Conservation (phyloP, 2,888 invertebrate genomes). For the Capitulum mitella region DNA sequence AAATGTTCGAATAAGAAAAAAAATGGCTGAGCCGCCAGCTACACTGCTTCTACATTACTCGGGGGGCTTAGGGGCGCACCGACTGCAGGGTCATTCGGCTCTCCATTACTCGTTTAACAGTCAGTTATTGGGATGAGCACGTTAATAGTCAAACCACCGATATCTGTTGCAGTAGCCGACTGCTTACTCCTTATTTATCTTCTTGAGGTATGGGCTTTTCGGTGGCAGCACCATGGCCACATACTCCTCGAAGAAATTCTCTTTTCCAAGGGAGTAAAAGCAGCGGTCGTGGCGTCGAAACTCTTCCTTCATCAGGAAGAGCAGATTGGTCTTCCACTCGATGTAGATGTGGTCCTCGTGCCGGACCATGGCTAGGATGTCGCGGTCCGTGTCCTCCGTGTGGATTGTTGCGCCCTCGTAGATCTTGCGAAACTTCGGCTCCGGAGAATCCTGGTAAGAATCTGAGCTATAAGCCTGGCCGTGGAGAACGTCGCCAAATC, state of each 20-base stretch:
- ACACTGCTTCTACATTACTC: too few species aligned
- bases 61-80: too few species aligned
- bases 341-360: slow-evolving; percentile 63
- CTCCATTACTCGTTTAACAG: too few species aligned
- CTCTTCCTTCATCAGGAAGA: slow-evolving; percentile 62
- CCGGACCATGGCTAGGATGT: slow-evolving; percentile 54
- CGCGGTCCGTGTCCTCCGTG: slow-evolving; percentile 44
- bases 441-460: slow-evolving; percentile 52
- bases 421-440: slow-evolving; percentile 53
- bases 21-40: too few species aligned
- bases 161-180: too few species aligned
- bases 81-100: too few species aligned
- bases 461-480: too few species aligned
- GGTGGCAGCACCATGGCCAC: slow-evolving; percentile 66
- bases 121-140: too few species aligned
- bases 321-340: slow-evolving; percentile 72
- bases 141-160: too few species aligned
- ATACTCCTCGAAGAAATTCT: slow-evolving; percentile 71
- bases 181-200: slow-evolving; percentile 70
- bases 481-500: too few species aligned
- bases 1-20: too few species aligned
- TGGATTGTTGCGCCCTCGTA: slow-evolving; percentile 53
- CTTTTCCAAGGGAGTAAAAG: slow-evolving; percentile 64
- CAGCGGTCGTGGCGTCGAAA: slow-evolving; percentile 60
- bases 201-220: slow-evolving; percentile 65